Percentiles rank a stretch among this genome's conserved stretches.
phyloP scores from a whole-genome alignment of 2,797 vertebrate genomes.

The Buceros bicornis region DNA sequence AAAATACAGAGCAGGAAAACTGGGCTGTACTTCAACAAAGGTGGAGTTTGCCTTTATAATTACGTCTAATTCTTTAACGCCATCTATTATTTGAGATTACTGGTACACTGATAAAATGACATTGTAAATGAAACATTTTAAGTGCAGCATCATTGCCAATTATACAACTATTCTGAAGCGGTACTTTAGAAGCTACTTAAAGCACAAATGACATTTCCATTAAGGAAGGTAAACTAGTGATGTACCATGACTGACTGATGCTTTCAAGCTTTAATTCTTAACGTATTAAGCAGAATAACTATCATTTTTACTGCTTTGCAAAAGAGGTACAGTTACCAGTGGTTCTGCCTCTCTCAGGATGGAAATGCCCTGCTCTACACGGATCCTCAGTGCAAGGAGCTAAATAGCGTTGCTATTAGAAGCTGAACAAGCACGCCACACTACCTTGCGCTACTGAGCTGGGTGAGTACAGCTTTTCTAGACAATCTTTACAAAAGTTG shows the following conservation, averaged over 20 bases:
- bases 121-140: constrained; percentile 1
- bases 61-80: neutral
- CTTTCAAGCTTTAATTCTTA: neutral
- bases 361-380: neutral
- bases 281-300: neutral
- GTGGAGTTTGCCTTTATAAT: neutral
- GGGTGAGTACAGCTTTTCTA: neutral
- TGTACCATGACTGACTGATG: neutral
- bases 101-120: neutral
- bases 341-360: neutral
- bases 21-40: neutral
- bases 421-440: neutral
- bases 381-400: neutral
- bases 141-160: neutral
- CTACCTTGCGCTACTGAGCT: too few species aligned
- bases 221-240: neutral
- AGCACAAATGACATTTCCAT: neutral
- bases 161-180: neutral
- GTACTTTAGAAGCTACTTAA: neutral
- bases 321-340: neutral
- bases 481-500: neutral
- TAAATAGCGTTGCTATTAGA: neutral
- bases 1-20: neutral
- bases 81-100: neutral
- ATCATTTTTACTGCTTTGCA: neutral